phyloP scores from a whole-genome alignment of 2,888 invertebrate species.

The Napeogenes inachia region DNA sequence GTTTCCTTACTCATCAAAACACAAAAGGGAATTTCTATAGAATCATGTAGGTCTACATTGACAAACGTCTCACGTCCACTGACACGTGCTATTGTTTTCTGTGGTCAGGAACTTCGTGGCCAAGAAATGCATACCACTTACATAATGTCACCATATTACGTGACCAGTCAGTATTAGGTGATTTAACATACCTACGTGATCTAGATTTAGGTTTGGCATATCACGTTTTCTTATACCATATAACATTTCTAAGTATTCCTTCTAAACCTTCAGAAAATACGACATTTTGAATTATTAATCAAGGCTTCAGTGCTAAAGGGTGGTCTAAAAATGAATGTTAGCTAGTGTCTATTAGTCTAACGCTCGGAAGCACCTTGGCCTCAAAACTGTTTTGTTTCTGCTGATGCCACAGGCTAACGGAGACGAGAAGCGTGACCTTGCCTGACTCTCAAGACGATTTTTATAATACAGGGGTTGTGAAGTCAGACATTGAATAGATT shows the following conservation, averaged over 20 bases:
- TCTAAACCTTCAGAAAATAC: neutral
- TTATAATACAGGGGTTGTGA: conserved; percentile 19
- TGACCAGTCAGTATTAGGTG: conserved; percentile 13
- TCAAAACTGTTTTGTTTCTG: conserved; percentile 24
- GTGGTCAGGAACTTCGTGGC: conserved; percentile 54
- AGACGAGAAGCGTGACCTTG: conserved; percentile 27
- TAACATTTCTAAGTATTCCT: neutral
- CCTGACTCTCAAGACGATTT: conserved; percentile 20
- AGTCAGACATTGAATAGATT: conserved; percentile 18
- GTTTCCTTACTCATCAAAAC: no score
- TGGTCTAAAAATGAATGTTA: neutral
- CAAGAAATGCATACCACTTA: conserved; percentile 30
- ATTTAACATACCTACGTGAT: neutral
- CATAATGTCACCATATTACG: conserved; percentile 29
- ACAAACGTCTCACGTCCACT: conserved; percentile 54
- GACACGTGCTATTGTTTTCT: conserved; percentile 55
- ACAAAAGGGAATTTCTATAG: no score
- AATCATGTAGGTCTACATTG: conserved; percentile 23
- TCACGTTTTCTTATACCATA: neutral
- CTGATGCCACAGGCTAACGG: conserved; percentile 24
- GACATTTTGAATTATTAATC: neutral
- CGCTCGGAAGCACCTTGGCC: conserved; percentile 23
- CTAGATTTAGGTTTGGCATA: neutral
- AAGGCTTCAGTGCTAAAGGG: neutral
- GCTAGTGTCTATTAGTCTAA: neutral